Conservation (phyloP, 1,140 invertebrate species). For the honey bee (Apis mellifera) region Amel_HAv3.1 CM009937.2:1358001-1358500, state of each 20-base stretch:
- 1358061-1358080: constrained; percentile 17
- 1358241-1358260: constrained; percentile 77
- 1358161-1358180: constrained; percentile 38
- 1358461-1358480: constrained; percentile 88
- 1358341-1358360: constrained; percentile 61
- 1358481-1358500: constrained; percentile 85
- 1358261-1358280: constrained; percentile 75
- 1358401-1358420: constrained; percentile 72
- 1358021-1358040: not conserved
- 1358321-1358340: constrained; percentile 75
- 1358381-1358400: constrained; percentile 65
- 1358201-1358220: constrained; percentile 67
- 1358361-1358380: constrained; percentile 55
- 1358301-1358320: constrained; percentile 70
- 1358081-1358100: constrained; percentile 21
- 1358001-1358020: constrained; percentile 9
- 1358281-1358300: constrained; percentile 73
- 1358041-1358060: not conserved
- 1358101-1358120: constrained; percentile 34
- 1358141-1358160: constrained; percentile 21
- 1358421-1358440: constrained; percentile 76
- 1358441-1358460: constrained; percentile 83
- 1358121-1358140: constrained; percentile 50
- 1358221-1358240: constrained; percentile 80
- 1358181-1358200: constrained; percentile 36